Conservation (phyloP, 2,113 vertebrate genomes). For the Boulengeromyrus knoepffleri region DNA sequence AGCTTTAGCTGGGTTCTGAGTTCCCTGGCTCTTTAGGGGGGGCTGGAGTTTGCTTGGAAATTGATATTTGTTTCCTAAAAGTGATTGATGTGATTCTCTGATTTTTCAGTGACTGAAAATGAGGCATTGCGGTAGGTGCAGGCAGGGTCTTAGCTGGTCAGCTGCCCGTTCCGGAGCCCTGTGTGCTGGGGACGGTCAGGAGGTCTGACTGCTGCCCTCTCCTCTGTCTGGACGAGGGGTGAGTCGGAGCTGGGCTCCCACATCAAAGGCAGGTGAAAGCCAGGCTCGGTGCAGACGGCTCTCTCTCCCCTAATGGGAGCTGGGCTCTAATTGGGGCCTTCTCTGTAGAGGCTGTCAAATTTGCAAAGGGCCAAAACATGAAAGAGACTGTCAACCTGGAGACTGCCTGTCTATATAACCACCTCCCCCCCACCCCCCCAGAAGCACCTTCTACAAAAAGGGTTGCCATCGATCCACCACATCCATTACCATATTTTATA, state of each 20-base stretch:
- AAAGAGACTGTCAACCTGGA: conserved; percentile 46
- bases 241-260: conserved; percentile 32
- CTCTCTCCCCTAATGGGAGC: conserved; percentile 43
- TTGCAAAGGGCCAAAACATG: conserved; percentile 50
- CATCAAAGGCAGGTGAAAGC: conserved; percentile 56
- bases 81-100: neutral
- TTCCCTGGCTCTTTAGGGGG: no score
- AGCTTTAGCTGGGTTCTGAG: neutral
- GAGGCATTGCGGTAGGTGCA: neutral
- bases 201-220: neutral
- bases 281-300: conserved; percentile 31
- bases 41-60: neutral
- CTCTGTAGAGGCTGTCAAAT: conserved; percentile 45
- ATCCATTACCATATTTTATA: neutral
- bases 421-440: neutral
- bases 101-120: neutral
- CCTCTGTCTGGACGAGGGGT: conserved; percentile 37
- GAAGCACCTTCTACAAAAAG: conserved; percentile 3
- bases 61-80: neutral
- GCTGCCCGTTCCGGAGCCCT: neutral
- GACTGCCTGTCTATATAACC: conserved; percentile 49
- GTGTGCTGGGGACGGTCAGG: neutral
- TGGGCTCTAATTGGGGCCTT: conserved; percentile 31
- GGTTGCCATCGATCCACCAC: neutral
- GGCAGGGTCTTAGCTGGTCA: neutral